Conservation (phyloP, 2,113 vertebrate species). For the Aspidoscelis tigris region DNA sequence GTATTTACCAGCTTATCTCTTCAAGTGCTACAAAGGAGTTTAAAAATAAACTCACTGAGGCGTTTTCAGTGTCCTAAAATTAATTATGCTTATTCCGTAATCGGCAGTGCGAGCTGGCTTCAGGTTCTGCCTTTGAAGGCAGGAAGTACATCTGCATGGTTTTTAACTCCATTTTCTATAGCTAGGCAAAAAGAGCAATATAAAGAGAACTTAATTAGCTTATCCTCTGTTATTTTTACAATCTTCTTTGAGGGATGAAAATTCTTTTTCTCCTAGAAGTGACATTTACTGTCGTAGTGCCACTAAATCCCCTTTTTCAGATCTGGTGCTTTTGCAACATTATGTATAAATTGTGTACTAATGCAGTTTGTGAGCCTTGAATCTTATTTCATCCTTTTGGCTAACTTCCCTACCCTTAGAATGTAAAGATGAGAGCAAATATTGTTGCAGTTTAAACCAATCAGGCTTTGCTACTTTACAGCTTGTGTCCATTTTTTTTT, state of each 20-base stretch:
- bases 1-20: neutral
- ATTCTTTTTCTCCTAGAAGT: neutral
- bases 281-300: neutral
- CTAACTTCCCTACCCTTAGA: neutral
- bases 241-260: neutral
- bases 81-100: neutral
- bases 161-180: neutral
- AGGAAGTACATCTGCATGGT: neutral
- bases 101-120: constrained; percentile 6
- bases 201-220: neutral
- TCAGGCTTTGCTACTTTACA: neutral
- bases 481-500: constrained; percentile 2
- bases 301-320: neutral
- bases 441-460: neutral
- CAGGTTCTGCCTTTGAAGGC: neutral
- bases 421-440: neutral
- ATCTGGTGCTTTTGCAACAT: too few relatives aligned
- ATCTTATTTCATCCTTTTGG: neutral
- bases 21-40: neutral
- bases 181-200: neutral
- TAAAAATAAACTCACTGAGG: constrained; percentile 15
- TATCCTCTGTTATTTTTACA: neutral
- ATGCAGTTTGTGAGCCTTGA: neutral
- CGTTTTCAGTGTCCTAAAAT: constrained; percentile 16
- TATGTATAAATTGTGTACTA: neutral